Base-by-base conservation (phyloP, 2,113 vertebrate genomes). In the Malurus melanocephalus region DNA sequence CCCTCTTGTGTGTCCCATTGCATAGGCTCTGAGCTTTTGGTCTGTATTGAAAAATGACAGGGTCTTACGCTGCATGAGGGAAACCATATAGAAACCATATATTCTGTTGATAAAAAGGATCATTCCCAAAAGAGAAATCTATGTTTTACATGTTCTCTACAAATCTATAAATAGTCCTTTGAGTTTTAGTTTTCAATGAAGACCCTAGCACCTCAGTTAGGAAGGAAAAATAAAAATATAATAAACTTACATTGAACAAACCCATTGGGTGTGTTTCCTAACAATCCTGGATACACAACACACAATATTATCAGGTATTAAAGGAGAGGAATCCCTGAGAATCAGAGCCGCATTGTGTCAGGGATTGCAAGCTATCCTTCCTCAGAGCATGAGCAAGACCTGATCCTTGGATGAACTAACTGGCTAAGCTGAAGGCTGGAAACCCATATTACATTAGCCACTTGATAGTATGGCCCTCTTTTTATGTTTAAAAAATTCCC, bases 181-280 rank as follows among this genome's bases (percentile, higher is more conserved):
- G 75, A 90, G 80, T 87, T 87, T 95, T 89, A 78, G 77, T 95
- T 94, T 95, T 65, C 77, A 85, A 68, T 81, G 88, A 55, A 89
- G 78, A 86, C 53, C 32, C 14, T 38, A 38, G 49, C 51, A 80
- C 73, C 71, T 82, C 4, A 1, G 56, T 72, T 88, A 62, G 73
- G 82, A 85, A 84, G 48, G 32, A 79, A 79, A 77, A 93, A 87
- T 38, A 72, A 89, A 72, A 88, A 40, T 40, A 42, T 82, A 78
- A 77, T 79, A 59, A 83, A 43, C 16, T 48, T 23, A 46, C 40
- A 0, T 33, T 49, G 90, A 84, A 45, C 42, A 79, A 91, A 86
- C 46, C 76, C 53, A 66, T 8, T 79, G 80, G 75, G 59, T 56
- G 75, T 67, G 51, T 64, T 93, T 93, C n/a, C 11, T n/a, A 92